These are phyloP conservation scores for Aplysina aerophoba DNA, from an alignment of 37 sponge, comb jelly and placozoan genomes.

Conservation along the genomic window DNA sequence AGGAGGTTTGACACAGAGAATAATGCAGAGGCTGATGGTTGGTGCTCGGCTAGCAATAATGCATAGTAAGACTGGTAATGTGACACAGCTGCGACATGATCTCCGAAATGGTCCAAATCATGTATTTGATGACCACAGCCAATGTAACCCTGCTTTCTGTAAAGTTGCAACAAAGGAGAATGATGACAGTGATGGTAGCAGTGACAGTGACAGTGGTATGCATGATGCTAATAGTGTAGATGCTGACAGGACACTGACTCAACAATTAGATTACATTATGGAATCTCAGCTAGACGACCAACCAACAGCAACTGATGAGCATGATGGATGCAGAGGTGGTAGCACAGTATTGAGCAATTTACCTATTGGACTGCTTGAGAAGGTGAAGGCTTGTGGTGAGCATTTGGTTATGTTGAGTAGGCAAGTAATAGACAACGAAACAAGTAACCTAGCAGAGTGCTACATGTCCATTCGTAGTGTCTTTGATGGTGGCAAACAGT, in stretches of 20 bases:
- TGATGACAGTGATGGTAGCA: too few species aligned
- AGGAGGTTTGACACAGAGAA: background rate
- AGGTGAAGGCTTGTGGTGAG: conserved; percentile 27
- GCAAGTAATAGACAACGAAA: conserved; percentile 38
- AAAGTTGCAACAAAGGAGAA: too few species aligned
- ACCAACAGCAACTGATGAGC: background rate
- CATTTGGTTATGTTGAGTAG: conserved; percentile 21
- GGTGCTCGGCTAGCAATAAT: conserved; percentile 7
- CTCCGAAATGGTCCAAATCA: conserved; percentile 3
- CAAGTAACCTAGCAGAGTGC: conserved; percentile 50
- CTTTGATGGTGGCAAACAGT: conserved; percentile 44
- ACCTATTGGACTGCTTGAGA: conserved; percentile 20
- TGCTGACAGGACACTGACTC: background rate
- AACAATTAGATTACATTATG: background rate
- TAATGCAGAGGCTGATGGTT: background rate
- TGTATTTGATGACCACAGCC: conserved; percentile 8
- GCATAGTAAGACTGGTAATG: background rate
- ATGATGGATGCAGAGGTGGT: background rate
- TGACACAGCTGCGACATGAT: background rate
- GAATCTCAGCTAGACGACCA: background rate
- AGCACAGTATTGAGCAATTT: background rate
- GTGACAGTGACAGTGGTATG: background rate
- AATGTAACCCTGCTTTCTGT: conserved; percentile 2
- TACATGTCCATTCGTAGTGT: conserved; percentile 21
- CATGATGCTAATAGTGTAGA: background rate